phyloP scores from a whole-genome alignment of 2,113 vertebrate species.

The Puntigrus tetrazona region DNA sequence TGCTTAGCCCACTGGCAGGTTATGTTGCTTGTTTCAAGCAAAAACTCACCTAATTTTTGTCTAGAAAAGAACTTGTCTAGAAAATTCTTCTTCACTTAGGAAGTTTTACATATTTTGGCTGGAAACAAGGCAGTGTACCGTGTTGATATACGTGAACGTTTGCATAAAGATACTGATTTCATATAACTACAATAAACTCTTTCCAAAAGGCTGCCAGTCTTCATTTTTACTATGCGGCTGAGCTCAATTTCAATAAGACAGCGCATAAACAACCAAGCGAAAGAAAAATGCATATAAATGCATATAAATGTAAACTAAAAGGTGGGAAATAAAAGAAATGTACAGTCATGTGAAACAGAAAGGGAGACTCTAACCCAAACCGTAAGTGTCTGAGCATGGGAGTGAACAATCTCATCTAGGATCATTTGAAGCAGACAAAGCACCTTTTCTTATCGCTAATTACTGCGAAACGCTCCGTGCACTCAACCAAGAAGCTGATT shows the following conservation, averaged over 20 bases:
- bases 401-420: conserved; percentile 49
- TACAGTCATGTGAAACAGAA: background rate
- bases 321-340: background rate
- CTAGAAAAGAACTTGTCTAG: too few relatives aligned
- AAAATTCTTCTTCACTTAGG: too few relatives aligned
- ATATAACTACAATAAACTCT: conserved; percentile 1
- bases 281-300: background rate
- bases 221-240: background rate
- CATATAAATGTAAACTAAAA: conserved; percentile 3
- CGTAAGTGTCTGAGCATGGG: conserved; percentile 15
- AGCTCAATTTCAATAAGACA: background rate
- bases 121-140: too few relatives aligned
- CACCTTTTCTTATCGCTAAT: conserved; percentile 73
- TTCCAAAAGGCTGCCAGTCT: conserved; percentile 12
- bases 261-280: background rate
- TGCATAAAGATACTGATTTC: conserved; percentile 18
- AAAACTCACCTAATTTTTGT: too few relatives aligned
- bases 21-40: too few relatives aligned
- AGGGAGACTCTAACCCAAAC: background rate
- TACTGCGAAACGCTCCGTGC: conserved; percentile 62
- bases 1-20: too few relatives aligned
- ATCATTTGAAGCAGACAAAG: conserved; percentile 68
- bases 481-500: conserved; percentile 71
- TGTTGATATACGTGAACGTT: conserved; percentile 3
- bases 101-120: too few relatives aligned